Base-by-base conservation (phyloP, 92 coral and sea anemone species). In the Parazoanthus swiftii region DNA sequence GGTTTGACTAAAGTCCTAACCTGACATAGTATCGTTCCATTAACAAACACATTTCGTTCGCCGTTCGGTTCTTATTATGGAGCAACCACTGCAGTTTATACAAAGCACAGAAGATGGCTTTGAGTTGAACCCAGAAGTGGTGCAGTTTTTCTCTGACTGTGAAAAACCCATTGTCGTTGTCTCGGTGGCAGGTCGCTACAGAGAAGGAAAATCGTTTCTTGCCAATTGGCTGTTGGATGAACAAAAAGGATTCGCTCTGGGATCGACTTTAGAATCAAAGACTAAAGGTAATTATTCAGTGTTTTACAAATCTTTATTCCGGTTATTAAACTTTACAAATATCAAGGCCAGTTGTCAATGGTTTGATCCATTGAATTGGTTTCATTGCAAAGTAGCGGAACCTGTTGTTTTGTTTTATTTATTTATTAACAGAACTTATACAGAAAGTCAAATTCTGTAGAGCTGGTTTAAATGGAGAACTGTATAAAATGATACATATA, bases 191-290 rank as follows among this genome's bases (percentile, higher is more conserved):
- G 87, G 87, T 2, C 78, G 78, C 58, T 84, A 84, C 67, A 84
- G 87, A 71, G 87, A 84, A 33, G 87, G 87, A 5, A 84, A 84
- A 26, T 84, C 87, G 7, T 84, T 70, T 71, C 87, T 84, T 1
- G 87, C 87, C 26, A 84, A 84, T 66, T 84, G 75, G 75, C 66
- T 84, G 75, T 56, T 84, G 23, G 87, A 39, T 46, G 87, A 84
- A 54, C 87, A 68, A 70, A 84, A 72, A n/a, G 87, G 87, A 26
- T 84, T 84, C 43, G 87, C 79, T 26, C 56, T 84, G 44, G 87
- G 87, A 43, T 70, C 87, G 4, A 46, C 79, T 29, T 50, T 84
- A 36, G 87, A 84, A 54, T 84, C 87, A 71, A 36, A 23, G 67
- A 84, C 87, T 5, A 84, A 84, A 84, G 87, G 87, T 84, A 84